Evolutionary conservation across 2,113 vertebrate species (phyloP), one percentile per base, ranked within the genome.

Genomic region (Heterotis niloticus): DNA sequence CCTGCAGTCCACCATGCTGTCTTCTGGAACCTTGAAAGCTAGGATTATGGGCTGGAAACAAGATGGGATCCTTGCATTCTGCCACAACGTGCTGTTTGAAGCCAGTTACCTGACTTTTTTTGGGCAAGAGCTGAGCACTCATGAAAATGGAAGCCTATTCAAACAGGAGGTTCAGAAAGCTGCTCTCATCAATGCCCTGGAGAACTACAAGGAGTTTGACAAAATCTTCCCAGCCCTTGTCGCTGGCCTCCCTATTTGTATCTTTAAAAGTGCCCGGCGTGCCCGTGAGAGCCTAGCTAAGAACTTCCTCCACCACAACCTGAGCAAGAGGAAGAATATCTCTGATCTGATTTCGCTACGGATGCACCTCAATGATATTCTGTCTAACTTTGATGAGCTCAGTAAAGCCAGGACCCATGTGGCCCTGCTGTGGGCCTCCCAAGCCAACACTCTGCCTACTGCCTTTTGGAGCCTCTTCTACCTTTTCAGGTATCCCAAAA

Each of bases 391-490:
- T 0, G 93, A 96, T 0, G 96, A 98, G 29, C 72, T 88, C 72
- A 94, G 96, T 80, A 99, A 98, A 82, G 94, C 95, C 0, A 92
- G 94, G 79, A 98, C 95, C 0, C 96, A 98, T 0, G 91, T 98
- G 0, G 95, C 94, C 0, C 74, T 98, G 75, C 95, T 99, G 18
- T 99, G 98, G 98, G 98, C 98, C 1, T 97, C 98, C 0, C 96
- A 95, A 87, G 96, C 98, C 0, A 99, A 99, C 89, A 98, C 97
- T 4, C 91, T 99, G 71, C 98, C 98, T 0, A 96, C 96, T 0
- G 94, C 96, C 0, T 99, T 98, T 86, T 99, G 98, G 98, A 94
- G 90, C 82, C 89, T 96, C 62, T 95, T 98, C 82, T 93, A 97
- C 20, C 91, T 95, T 87, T 93, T 99, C 60, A 96, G 95, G 98